phyloP scores from a whole-genome alignment of 2,797 vertebrate species.

The Hydrocynus forskahlii region DNA sequence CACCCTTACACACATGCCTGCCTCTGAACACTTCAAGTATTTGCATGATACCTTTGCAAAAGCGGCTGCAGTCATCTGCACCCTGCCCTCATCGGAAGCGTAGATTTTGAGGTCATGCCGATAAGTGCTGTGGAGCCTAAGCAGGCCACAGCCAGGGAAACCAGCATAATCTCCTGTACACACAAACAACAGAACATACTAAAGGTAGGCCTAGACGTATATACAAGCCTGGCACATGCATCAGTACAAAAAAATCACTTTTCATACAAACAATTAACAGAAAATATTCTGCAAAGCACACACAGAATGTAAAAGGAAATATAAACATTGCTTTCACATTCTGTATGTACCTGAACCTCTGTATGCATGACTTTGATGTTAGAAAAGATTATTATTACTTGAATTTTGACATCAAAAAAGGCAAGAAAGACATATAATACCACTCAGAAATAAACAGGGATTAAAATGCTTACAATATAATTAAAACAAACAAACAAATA shows the following conservation, averaged over 20 bases:
- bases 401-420: not conserved
- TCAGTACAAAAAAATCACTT: slow-evolving; percentile 2
- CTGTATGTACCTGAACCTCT: too few species aligned
- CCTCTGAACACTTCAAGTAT: not conserved
- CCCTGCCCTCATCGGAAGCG: slow-evolving; percentile 94
- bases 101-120: slow-evolving; percentile 99
- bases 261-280: not conserved
- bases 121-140: slow-evolving; percentile 96
- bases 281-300: not conserved
- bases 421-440: too few species aligned
- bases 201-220: not conserved
- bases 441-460: not conserved
- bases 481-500: not conserved
- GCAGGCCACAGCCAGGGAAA: slow-evolving; percentile 95
- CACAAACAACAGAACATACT: slow-evolving; percentile 1
- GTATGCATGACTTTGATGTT: too few species aligned
- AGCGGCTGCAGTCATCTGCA: slow-evolving; percentile 98
- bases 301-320: not conserved
- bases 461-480: not conserved
- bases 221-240: not conserved
- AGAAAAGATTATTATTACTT: too few species aligned
- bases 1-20: not conserved
- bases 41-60: slow-evolving; percentile 90
- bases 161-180: slow-evolving; percentile 95
- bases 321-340: not conserved